phyloP scores from a whole-genome alignment of 2,888 invertebrate species.

The Hemithea aestivaria region DNA sequence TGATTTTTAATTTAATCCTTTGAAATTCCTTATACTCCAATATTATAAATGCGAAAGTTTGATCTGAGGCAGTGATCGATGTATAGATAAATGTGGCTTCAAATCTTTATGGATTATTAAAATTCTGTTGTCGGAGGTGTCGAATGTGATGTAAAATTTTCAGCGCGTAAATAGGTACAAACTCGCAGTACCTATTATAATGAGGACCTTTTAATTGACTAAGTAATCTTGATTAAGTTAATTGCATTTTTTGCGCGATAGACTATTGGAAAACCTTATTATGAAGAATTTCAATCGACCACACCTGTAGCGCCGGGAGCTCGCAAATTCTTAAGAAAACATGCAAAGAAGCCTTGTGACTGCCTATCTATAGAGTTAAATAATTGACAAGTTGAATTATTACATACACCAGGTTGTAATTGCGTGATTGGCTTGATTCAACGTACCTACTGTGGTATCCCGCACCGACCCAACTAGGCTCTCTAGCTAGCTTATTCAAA shows the following conservation, averaged over 20 bases:
- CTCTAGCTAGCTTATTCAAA: slow-evolving; percentile 23
- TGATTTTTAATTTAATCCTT: too few relatives aligned
- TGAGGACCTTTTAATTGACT: background rate
- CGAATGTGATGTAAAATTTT: too few relatives aligned
- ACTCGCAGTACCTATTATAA: too few relatives aligned
- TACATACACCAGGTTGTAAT: slow-evolving; percentile 25
- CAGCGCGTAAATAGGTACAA: too few relatives aligned
- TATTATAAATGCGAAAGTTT: too few relatives aligned
- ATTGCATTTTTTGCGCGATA: background rate
- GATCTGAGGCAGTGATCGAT: too few relatives aligned
- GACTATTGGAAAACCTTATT: slow-evolving; percentile 1
- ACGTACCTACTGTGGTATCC: slow-evolving; percentile 22
- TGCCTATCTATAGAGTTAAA: slow-evolving; percentile 20
- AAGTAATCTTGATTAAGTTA: slow-evolving; percentile 5
- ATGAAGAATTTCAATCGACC: slow-evolving; percentile 6
- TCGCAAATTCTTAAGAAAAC: slow-evolving; percentile 9
- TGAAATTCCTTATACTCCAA: too few relatives aligned
- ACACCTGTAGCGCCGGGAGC: slow-evolving; percentile 8
- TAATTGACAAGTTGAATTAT: slow-evolving; percentile 29
- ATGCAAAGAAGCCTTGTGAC: slow-evolving; percentile 12
- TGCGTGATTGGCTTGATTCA: slow-evolving; percentile 20
- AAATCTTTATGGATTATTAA: too few relatives aligned
- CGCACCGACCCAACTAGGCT: slow-evolving; percentile 22
- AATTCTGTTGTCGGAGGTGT: too few relatives aligned
- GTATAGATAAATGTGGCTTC: too few relatives aligned